Percentiles rank a stretch among this genome's conserved stretches.
These are phyloP conservation scores for Venustaconcha ellipsiformis DNA, from an alignment of 1,140 invertebrate species.

Conservation along the genomic window DNA sequence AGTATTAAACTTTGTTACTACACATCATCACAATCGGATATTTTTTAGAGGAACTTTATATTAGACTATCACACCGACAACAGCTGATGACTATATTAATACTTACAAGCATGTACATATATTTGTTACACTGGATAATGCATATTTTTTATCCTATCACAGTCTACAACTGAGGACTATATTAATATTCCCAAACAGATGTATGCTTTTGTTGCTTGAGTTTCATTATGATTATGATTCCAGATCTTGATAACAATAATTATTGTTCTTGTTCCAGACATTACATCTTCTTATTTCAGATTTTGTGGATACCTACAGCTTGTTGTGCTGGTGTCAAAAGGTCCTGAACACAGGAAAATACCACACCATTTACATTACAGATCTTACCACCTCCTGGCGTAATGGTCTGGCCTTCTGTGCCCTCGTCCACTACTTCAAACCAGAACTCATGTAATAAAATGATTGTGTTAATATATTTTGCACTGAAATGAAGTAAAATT, in stretches of 20 bases:
- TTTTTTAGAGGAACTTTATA: no score
- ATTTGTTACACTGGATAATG: not conserved
- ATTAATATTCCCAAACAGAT: not conserved
- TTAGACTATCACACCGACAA: no score
- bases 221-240: not conserved
- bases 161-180: not conserved
- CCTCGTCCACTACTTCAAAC: constrained; percentile 87
- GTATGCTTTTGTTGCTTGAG: not conserved
- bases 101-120: not conserved
- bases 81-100: not conserved
- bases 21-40: no score
- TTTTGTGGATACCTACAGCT: constrained; percentile 72
- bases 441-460: constrained; percentile 80
- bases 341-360: constrained; percentile 75
- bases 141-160: not conserved
- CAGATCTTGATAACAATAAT: not conserved
- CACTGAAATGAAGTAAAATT: not conserved
- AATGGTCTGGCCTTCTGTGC: constrained; percentile 84
- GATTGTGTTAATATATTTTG: not conserved
- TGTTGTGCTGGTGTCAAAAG: constrained; percentile 82
- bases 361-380: constrained; percentile 76
- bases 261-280: not conserved
- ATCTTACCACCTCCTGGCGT: constrained; percentile 80
- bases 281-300: constrained; percentile 28
- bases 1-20: no score